Conservation (phyloP, 2,888 invertebrate genomes). For the Drosophila anomelani region DNA sequence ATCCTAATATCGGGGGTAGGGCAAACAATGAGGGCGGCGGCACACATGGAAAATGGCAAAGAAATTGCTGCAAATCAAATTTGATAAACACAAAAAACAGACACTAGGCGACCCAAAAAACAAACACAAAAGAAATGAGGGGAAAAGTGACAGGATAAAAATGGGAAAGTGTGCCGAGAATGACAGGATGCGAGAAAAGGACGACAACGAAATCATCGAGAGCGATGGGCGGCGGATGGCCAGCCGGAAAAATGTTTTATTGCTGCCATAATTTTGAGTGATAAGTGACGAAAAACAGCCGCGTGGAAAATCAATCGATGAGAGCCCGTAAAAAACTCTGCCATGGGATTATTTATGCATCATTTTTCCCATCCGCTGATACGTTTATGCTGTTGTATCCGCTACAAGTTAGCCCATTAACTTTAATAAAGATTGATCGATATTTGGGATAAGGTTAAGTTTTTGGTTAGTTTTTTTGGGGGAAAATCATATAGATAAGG, state of each 20-base stretch:
- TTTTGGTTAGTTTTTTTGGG: conserved; percentile 25
- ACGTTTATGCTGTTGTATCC: conserved; percentile 60
- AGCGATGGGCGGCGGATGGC: conserved; percentile 44
- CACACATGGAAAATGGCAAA: conserved; percentile 73
- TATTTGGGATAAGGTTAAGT: conserved; percentile 36
- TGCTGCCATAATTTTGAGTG: conserved; percentile 82
- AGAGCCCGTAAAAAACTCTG: conserved; percentile 45
- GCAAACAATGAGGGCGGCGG: conserved; percentile 49
- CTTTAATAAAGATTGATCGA: conserved; percentile 82
- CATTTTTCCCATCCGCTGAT: conserved; percentile 66
- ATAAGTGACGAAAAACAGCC: conserved; percentile 78
- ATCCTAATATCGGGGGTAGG: conserved; percentile 2
- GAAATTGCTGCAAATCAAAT: conserved; percentile 81
- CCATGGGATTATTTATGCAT: conserved; percentile 71
- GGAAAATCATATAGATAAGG: background rate
- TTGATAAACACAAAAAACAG: conserved; percentile 73
- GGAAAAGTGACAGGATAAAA: conserved; percentile 78
- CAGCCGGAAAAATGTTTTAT: conserved; percentile 79
- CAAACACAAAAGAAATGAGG: conserved; percentile 52
- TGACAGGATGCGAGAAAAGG: conserved; percentile 59
- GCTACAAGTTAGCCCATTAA: too few relatives aligned
- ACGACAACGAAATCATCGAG: conserved; percentile 15
- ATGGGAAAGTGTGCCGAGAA: conserved; percentile 75
- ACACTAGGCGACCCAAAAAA: conserved; percentile 45
- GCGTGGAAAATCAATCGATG: conserved; percentile 73